A percentile compares a stretch with the other conserved stretches of the same genome.
Evolutionary conservation across 2,113 vertebrate genomes (phyloP).

Genomic region (Sterrhoptilus dennistouni): DNA sequence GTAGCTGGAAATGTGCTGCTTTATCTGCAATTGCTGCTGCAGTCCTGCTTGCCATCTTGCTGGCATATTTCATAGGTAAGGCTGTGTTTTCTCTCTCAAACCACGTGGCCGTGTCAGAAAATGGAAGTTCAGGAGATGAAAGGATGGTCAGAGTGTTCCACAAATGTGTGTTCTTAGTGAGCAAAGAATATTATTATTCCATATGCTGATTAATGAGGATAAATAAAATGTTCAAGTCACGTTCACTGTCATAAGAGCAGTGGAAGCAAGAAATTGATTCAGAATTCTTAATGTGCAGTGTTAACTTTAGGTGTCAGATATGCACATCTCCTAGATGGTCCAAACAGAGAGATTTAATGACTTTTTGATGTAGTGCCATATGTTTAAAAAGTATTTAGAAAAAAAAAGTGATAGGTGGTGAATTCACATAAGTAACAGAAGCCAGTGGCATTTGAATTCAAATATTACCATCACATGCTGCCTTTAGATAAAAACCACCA

Average conservation of each 20-base stretch:
- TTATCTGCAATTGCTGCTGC: conserved; percentile 93
- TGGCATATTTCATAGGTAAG: conserved; percentile 98
- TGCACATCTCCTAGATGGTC: neutral
- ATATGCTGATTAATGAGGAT: neutral
- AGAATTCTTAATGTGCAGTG: neutral
- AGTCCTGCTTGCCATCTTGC: conserved; percentile 89
- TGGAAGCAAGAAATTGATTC: neutral
- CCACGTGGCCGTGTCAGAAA: neutral
- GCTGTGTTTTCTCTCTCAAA: neutral
- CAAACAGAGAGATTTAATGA: neutral
- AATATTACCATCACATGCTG: neutral
- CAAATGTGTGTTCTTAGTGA: neutral
- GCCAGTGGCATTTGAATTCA: neutral
- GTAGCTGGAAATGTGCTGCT: conserved; percentile 99
- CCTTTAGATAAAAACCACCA: neutral
- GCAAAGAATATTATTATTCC: neutral
- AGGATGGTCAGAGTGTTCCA: neutral
- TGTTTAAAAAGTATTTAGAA: neutral
- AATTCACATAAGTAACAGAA: neutral
- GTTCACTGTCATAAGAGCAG: neutral
- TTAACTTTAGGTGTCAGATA: neutral
- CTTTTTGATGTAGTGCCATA: neutral
- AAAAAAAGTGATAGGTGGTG: neutral
- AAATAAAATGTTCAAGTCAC: neutral
- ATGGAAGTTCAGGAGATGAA: neutral